A percentile compares a stretch with the other conserved stretches of the same genome.
Conservation (phyloP, 2,797 vertebrate species). For the Falco rusticolus region DNA sequence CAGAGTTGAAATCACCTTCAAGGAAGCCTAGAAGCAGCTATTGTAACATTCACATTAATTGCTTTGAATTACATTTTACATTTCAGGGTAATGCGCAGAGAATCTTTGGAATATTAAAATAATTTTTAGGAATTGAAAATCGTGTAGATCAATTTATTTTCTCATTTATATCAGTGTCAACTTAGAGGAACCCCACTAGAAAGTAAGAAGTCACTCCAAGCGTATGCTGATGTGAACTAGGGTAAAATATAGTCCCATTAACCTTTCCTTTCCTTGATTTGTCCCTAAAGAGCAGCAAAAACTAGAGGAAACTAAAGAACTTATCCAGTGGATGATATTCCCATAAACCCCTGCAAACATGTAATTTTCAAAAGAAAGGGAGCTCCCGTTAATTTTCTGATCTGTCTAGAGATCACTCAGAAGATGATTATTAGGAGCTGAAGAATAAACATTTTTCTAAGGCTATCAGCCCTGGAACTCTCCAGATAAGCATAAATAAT, state of each 20-base stretch:
- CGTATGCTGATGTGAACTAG: not conserved
- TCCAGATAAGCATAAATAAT: not conserved
- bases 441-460: not conserved
- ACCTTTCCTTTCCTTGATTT: not conserved
- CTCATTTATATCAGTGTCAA: not conserved
- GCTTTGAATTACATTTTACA: not conserved
- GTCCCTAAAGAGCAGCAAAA: not conserved
- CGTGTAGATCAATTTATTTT: not conserved
- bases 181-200: not conserved
- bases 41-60: not conserved
- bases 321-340: not conserved
- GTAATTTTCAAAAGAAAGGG: not conserved
- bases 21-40: not conserved
- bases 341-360: not conserved
- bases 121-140: not conserved
- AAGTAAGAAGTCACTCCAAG: not conserved
- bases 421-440: not conserved
- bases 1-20: not conserved
- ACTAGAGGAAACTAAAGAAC: not conserved
- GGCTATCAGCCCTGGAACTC: not conserved
- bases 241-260: not conserved
- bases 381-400: not conserved
- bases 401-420: not conserved
- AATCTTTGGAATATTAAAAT: not conserved
- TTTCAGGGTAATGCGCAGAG: not conserved